Evolutionary conservation across 2,113 vertebrate species (phyloP).

Genomic region (Phocoena phocoena): DNA sequence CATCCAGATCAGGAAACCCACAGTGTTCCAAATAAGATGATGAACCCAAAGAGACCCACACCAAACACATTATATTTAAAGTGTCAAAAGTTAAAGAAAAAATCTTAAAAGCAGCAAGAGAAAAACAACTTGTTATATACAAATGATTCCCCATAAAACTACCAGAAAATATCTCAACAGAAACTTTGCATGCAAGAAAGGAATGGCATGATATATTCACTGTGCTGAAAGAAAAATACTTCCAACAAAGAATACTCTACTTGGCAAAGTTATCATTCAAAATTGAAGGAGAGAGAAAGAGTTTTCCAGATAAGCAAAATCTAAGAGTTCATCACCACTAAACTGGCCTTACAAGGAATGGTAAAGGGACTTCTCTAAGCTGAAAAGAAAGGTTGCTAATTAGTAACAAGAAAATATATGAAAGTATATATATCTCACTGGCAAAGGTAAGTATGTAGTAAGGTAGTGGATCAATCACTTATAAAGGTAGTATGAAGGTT

Average conservation of each 20-base stretch:
- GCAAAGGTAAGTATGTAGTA: neutral
- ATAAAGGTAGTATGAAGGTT: neutral
- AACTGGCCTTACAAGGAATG: neutral
- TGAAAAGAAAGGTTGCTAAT: neutral
- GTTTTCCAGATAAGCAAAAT: neutral
- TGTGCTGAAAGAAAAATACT: neutral
- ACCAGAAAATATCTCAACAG: neutral
- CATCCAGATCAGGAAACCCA: neutral
- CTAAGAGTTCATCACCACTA: neutral
- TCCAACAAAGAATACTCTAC: neutral
- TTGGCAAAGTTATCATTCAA: neutral
- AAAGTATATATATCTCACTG: neutral
- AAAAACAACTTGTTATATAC: neutral
- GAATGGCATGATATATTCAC: neutral
- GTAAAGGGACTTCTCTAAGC: neutral
- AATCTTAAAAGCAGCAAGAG: neutral
- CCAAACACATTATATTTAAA: neutral
- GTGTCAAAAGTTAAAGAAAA: neutral
- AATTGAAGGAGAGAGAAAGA: neutral
- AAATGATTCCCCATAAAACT: neutral
- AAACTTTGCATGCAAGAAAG: neutral
- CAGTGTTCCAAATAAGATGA: neutral
- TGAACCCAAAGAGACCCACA: neutral
- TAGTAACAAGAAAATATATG: neutral
- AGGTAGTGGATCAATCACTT: neutral